These are phyloP conservation scores for Aphaenogaster floridana DNA, from an alignment of 1,140 invertebrate genomes.

Conservation along the genomic window DNA sequence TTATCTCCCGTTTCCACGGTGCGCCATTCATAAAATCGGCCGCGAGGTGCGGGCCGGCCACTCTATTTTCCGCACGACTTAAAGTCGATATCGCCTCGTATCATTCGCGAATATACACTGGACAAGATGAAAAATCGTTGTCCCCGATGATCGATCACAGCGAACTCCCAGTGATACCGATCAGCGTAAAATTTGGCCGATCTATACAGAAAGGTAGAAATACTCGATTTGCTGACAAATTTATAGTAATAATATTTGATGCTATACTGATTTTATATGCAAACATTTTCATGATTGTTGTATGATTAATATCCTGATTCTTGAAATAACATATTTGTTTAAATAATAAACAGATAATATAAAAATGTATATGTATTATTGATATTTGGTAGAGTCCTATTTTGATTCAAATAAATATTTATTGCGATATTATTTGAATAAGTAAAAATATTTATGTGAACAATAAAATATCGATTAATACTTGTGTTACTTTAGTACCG, in stretches of 20 bases:
- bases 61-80: conserved; percentile 58
- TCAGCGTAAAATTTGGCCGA: neutral
- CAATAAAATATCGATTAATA: neutral
- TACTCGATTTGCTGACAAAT: neutral
- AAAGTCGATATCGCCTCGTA: conserved; percentile 61
- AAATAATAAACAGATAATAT: neutral
- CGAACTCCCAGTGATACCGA: neutral
- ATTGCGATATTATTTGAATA: neutral
- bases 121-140: conserved; percentile 46
- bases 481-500: neutral
- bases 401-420: neutral
- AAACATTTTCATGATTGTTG: neutral
- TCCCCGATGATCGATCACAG: neutral
- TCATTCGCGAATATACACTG: conserved; percentile 8
- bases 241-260: neutral
- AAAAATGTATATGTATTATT: neutral
- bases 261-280: neutral
- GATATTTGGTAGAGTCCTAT: neutral
- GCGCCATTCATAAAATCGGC: conserved; percentile 60
- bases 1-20: conserved; percentile 25
- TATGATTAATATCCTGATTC: neutral
- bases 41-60: conserved; percentile 26
- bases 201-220: neutral
- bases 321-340: neutral
- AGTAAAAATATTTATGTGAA: conserved; percentile 5